Base-by-base conservation (phyloP, 2,113 vertebrate species). In the Nicator chloris region DNA sequence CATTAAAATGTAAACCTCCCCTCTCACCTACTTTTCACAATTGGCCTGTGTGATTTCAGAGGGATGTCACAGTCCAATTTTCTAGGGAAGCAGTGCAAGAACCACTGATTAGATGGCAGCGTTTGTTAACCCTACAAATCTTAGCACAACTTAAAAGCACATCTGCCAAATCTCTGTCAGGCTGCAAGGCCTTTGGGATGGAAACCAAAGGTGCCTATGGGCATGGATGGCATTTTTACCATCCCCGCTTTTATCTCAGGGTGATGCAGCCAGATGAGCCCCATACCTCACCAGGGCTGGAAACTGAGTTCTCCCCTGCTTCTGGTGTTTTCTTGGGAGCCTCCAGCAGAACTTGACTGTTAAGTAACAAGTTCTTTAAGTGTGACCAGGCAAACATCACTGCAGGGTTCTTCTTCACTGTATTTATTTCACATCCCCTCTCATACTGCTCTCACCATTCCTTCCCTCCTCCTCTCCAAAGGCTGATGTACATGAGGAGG, bases 21-120 rank as follows among this genome's bases (percentile, higher is more conserved):
- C 26, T 49, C 30, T 59, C 70, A 54, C 1, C 3, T 66, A 31
- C 65, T 61, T 92, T 96, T 92, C 95, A 92, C 93, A 95, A 78
- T 9, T 57, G 56, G 77, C 40, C 9, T 56, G 31, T 17, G 40
- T 13, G 40, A 72, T 75, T 73, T 50, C 44, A 72, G 69, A 88
- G 86, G 66, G 91, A 82, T 59, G 33, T 77, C 56, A 35, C 56
- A 66, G 83, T 33, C 86, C 33, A 20, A 35, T 93, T 92, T 93
- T 70, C 82, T 68, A 72, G 47, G 72, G 50, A 90, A 71, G 30
- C 35, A 54, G 57, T 11, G 15, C 39, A 71, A 2, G 26, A 75
- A 57, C 42, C n/a, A 61, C 71, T 83, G 78, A 92, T 77, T 53
- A 82, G 78, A 80, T 7, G 10, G 82, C 39, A 47, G 40, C 59